Evolutionary conservation across 2,797 vertebrate species (phyloP).

Genomic region (Lophotriccus pileatus): DNA sequence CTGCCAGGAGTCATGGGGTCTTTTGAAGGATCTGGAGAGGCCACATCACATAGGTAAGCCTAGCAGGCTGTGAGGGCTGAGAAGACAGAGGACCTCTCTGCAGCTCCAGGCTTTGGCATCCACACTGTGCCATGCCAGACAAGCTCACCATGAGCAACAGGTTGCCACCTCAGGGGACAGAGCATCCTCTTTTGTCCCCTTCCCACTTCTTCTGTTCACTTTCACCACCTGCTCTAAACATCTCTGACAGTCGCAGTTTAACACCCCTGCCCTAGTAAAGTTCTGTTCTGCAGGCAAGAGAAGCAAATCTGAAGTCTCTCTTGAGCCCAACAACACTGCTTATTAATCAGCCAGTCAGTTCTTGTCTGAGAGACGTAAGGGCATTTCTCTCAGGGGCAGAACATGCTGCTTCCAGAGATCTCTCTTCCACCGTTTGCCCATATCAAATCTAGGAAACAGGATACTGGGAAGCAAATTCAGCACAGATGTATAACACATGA

Average conservation of each 20-base stretch:
- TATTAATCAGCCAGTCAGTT: slow-evolving; percentile 4
- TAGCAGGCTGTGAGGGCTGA: fast-evolving
- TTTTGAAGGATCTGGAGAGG: not conserved
- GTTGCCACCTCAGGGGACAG: not conserved
- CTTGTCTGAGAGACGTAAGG: not conserved
- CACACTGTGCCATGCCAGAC: not conserved
- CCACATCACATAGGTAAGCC: fast-evolving
- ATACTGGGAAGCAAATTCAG: not conserved
- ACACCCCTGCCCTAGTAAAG: not conserved
- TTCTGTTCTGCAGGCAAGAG: not conserved
- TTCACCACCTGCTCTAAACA: not conserved
- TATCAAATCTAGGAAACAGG: not conserved
- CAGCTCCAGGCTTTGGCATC: not conserved
- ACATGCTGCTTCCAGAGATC: not conserved
- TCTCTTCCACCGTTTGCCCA: not conserved
- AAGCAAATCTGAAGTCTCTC: not conserved
- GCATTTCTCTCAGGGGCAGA: fast-evolving
- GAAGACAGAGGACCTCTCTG: not conserved
- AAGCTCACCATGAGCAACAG: not conserved
- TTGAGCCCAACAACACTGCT: not conserved
- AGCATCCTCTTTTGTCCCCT: not conserved
- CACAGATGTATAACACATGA: not conserved
- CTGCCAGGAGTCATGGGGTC: not conserved
- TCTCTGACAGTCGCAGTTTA: not conserved
- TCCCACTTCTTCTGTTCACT: fast-evolving